A percentile compares a stretch with the other conserved stretches of the same genome.
Evolutionary conservation across 2,797 vertebrate genomes (phyloP).

Genomic region (Bradypus variegatus): DNA sequence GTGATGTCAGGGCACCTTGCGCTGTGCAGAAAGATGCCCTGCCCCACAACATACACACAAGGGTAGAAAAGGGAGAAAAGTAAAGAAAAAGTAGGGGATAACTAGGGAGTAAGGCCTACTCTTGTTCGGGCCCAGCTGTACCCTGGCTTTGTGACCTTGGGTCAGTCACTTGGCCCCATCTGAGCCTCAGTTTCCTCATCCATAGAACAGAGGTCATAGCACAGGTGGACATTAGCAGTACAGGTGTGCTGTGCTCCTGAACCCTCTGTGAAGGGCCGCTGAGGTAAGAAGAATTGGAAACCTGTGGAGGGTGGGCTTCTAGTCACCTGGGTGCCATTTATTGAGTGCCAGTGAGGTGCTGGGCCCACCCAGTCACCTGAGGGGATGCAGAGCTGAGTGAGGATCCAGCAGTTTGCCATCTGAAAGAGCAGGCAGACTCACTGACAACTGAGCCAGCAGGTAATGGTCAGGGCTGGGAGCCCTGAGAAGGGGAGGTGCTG

Average conservation of each 20-base stretch:
- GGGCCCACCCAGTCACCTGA: not conserved
- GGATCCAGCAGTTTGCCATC: not conserved
- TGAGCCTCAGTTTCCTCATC: conserved; percentile 19
- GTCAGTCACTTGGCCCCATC: not conserved
- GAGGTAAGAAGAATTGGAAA: not conserved
- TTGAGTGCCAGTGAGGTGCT: not conserved
- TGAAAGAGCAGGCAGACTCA: not conserved
- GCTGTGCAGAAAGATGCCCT: not conserved
- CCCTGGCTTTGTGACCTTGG: not conserved
- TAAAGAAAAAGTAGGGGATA: not conserved
- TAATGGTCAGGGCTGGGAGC: not conserved
- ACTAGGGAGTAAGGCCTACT: not conserved
- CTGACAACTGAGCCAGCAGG: not conserved
- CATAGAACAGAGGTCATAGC: not conserved
- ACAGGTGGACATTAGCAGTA: not conserved
- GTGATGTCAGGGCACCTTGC: not conserved
- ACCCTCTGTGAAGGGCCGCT: not conserved
- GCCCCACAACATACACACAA: not conserved
- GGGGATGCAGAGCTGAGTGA: not conserved
- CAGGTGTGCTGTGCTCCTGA: not conserved
- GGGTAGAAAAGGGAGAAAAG: not conserved
- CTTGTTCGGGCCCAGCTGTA: not conserved
- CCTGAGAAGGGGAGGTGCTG: not conserved
- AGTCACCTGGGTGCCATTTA: not conserved
- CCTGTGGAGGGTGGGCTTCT: not conserved